Conservation (phyloP, 2,888 invertebrate genomes). For the Campopleginae sp. region DNA sequence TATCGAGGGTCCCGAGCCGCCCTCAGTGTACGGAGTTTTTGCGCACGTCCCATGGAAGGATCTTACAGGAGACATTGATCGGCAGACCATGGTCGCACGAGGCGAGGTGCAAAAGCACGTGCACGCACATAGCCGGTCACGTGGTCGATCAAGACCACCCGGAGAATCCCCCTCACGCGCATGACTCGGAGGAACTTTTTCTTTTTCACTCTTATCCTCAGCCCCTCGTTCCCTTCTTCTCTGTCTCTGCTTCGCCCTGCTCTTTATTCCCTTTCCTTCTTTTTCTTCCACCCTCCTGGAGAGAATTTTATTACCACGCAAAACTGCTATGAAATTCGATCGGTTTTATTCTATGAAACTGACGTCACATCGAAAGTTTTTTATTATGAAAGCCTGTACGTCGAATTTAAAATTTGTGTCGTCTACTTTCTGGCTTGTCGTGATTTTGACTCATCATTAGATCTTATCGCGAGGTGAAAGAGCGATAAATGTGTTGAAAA, state of each 20-base stretch:
- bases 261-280: not conserved
- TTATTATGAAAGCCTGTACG: not conserved
- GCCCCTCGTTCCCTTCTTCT: not conserved
- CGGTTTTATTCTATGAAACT: not conserved
- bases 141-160: conserved; percentile 48
- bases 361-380: not conserved
- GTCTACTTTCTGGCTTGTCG: not conserved
- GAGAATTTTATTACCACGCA: conserved; percentile 8
- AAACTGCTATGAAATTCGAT: not conserved
- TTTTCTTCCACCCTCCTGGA: not conserved
- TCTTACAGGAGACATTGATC: not conserved
- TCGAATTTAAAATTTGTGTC: not conserved
- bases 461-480: not conserved
- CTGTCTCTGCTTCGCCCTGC: not conserved
- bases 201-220: not conserved
- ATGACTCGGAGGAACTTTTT: not conserved
- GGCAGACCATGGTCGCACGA: conserved; percentile 9
- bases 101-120: conserved; percentile 52
- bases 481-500: not conserved
- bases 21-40: not conserved
- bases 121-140: conserved; percentile 59
- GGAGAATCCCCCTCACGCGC: conserved; percentile 20
- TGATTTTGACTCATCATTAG: not conserved
- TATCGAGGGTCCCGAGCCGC: not conserved
- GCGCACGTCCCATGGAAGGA: not conserved